Percentiles rank a stretch among this genome's conserved stretches.
Conservation (phyloP, 2,888 invertebrate genomes). For the Zaprionus obscuricornis region DNA sequence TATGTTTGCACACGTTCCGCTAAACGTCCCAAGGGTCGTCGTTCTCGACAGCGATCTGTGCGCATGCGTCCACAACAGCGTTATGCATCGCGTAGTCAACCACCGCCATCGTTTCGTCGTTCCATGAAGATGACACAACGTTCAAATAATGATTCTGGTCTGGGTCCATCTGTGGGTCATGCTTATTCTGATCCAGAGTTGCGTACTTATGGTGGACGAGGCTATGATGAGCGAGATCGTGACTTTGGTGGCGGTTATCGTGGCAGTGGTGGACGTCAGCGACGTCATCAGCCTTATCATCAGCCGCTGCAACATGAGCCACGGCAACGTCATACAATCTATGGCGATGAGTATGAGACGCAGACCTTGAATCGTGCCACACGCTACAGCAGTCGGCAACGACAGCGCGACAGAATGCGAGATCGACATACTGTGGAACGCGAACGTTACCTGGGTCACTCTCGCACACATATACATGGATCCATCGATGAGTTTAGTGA, state of each 20-base stretch:
- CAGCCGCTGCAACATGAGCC: slow-evolving; percentile 56
- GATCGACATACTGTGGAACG: slow-evolving; percentile 84
- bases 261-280: slow-evolving; percentile 49
- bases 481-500: slow-evolving; percentile 76
- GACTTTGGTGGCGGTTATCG: slow-evolving; percentile 68
- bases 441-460: slow-evolving; percentile 83
- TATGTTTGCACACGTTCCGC: slow-evolving; percentile 94
- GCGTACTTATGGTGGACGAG: slow-evolving; percentile 60
- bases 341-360: slow-evolving; percentile 71
- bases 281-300: slow-evolving; percentile 51
- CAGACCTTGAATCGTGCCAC: slow-evolving; percentile 74
- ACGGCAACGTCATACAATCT: slow-evolving; percentile 61
- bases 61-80: slow-evolving; percentile 65
- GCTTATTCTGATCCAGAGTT: slow-evolving; percentile 90
- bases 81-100: slow-evolving; percentile 83
- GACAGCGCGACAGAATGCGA: slow-evolving; percentile 79
- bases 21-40: slow-evolving; percentile 82
- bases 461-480: slow-evolving; percentile 73
- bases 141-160: slow-evolving; percentile 86
- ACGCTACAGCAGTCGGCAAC: slow-evolving; percentile 79
- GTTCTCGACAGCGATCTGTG: slow-evolving; percentile 69
- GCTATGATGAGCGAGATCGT: slow-evolving; percentile 56
- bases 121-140: slow-evolving; percentile 86
- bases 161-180: slow-evolving; percentile 85
- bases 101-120: slow-evolving; percentile 84